Base-by-base conservation (phyloP, 2,113 vertebrate species). In the Nematolebias whitei region DNA sequence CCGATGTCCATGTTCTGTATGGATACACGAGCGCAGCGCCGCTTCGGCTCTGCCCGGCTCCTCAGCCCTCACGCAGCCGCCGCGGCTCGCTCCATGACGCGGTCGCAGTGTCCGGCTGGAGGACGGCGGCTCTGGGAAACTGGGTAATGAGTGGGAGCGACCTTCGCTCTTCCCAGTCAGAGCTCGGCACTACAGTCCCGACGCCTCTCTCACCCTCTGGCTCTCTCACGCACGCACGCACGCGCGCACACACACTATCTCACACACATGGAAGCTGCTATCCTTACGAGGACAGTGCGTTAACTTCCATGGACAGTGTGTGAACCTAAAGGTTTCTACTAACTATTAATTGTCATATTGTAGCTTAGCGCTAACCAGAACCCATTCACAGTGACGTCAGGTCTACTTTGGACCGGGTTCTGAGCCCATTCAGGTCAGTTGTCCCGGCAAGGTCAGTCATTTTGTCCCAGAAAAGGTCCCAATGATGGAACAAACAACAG, bases 171-270 rank as follows among this genome's bases (percentile, higher is more conserved):
- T 59, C 52, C 20, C 67, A 61, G 74, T 60, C 79, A 39, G 60
- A 68, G 76, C 69, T 67, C 64, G 63, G 67, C 62, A 45, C 67
- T 72, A 69, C 64, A 78, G 70, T 80, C 76, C 68, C 65, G 69
- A 61, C 67, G 71, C 35, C 59, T 76, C 69, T 64, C 72, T 66
- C 73, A 64, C 72, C 19, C 50, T 68, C 57, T 41, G 52, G 39
- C 50, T 63, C 38, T 29, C 39, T 56, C 47, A 23, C 38, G 19
- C 63, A 2, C 51, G 13, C 32, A n/a, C 58, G 24, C 44, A 32
- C 23, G 56, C 43, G n/a, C 51, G 39, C 64, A 40, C 64, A 29
- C 26, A 29, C 3, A 4, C 26, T 29, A 3, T 29, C 26, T 29
- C 23, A 62, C 43, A 22, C 56, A 43, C 64, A 40, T 62, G 16